phyloP scores from a whole-genome alignment of 2,113 vertebrate species.

The Eurystomus gularis region DNA sequence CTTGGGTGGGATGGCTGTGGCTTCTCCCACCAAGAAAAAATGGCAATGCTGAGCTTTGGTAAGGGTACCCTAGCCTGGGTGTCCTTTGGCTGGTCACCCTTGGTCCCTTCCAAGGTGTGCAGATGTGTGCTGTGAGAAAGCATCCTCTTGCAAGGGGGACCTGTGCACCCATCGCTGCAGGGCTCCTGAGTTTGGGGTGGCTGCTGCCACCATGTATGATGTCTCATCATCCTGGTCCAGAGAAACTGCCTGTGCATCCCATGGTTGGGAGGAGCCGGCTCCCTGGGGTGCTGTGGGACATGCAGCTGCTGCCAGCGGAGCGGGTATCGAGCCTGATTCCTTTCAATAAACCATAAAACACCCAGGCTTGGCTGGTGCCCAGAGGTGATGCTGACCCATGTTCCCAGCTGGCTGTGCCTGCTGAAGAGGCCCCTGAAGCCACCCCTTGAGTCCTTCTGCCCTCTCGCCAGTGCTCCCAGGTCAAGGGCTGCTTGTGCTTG shows the following conservation, averaged over 20 bases:
- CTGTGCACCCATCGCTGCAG: fast-evolving
- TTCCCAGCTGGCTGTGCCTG: background rate
- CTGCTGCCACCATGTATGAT: background rate
- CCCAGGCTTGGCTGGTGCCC: background rate
- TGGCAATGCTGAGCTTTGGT: background rate
- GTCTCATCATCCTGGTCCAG: fast-evolving
- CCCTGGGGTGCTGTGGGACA: background rate
- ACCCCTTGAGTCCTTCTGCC: background rate
- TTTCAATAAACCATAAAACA: background rate
- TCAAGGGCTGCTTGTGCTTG: background rate
- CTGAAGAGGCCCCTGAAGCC: background rate
- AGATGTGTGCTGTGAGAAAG: fast-evolving
- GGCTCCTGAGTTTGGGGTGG: background rate
- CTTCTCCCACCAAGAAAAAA: background rate
- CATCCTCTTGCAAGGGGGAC: background rate
- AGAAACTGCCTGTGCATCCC: background rate
- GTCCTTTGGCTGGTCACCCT: background rate
- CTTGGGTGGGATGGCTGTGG: fast-evolving
- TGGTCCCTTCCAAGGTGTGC: background rate
- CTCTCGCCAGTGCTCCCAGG: fast-evolving
- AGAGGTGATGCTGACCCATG: background rate
- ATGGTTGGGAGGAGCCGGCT: background rate
- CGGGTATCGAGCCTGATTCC: background rate
- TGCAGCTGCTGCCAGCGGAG: background rate
- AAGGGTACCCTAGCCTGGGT: fast-evolving